phyloP scores from a whole-genome alignment of 2,888 invertebrate genomes.

The Pheosia gnoma region DNA sequence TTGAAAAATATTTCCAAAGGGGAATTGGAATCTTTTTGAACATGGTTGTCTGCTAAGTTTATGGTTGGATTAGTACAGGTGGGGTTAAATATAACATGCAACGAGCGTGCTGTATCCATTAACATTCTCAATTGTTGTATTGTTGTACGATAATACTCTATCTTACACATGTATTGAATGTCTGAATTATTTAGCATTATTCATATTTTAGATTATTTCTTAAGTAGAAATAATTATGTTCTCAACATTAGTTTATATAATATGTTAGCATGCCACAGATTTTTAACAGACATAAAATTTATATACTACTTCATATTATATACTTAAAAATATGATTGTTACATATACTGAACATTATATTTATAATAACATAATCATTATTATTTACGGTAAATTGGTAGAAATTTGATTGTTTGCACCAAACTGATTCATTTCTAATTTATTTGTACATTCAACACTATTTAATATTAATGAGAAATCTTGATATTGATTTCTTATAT shows the following conservation, averaged over 20 bases:
- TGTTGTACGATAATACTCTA: slow-evolving; percentile 33
- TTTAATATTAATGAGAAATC: no score
- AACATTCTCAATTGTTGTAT: slow-evolving; percentile 44
- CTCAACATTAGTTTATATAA: not conserved
- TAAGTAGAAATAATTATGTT: no score
- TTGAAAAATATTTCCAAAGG: not conserved
- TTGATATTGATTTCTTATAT: no score
- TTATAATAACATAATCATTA: no score
- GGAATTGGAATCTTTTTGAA: not conserved
- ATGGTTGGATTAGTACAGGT: slow-evolving; percentile 36
- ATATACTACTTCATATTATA: not conserved
- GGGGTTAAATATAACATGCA: slow-evolving; percentile 62
- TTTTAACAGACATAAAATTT: not conserved
- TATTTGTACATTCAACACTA: slow-evolving; percentile 6
- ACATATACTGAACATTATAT: slow-evolving; percentile 18
- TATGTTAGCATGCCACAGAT: not conserved
- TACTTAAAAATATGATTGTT: not conserved
- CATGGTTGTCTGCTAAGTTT: slow-evolving; percentile 7
- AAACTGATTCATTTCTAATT: not conserved
- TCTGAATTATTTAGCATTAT: slow-evolving; percentile 34
- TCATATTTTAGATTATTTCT: not conserved
- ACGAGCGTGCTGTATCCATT: slow-evolving; percentile 64
- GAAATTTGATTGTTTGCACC: slow-evolving; percentile 7
- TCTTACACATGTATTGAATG: slow-evolving; percentile 24
- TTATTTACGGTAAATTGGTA: no score